Conservation (phyloP, 2,113 vertebrate genomes). For the Catharus minimus region DNA sequence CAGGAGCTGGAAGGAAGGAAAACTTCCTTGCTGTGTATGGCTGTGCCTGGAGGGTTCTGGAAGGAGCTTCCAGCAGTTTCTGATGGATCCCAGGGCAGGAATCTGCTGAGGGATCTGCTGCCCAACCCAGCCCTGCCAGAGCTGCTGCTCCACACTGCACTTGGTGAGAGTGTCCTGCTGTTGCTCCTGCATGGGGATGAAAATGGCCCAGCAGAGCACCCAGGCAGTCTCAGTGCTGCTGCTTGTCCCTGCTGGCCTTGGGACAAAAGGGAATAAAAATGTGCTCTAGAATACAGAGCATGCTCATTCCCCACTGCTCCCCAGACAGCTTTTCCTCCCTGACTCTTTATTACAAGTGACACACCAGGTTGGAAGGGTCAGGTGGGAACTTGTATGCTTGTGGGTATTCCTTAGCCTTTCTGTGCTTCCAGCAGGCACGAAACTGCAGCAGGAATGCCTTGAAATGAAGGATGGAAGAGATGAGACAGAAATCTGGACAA, state of each 20-base stretch:
- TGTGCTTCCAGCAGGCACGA: background rate
- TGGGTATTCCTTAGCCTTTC: background rate
- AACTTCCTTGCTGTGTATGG: background rate
- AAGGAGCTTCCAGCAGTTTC: background rate
- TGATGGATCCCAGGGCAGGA: background rate
- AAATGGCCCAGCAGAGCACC: background rate
- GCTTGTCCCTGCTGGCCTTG: background rate
- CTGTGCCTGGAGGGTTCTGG: background rate
- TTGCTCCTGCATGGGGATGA: rapidly evolving
- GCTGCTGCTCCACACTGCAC: background rate
- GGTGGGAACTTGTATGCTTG: background rate
- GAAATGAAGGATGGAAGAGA: slow-evolving; percentile 10
- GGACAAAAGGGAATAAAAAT: background rate
- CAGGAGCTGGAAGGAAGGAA: background rate
- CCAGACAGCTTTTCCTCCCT: background rate
- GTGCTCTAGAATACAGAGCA: rapidly evolving
- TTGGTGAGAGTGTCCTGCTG: background rate
- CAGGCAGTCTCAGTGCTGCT: background rate
- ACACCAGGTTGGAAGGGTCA: background rate
- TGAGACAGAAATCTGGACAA: slow-evolving; percentile 20
- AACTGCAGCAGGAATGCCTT: background rate
- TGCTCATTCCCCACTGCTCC: background rate
- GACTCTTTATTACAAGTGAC: background rate
- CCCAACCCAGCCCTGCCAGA: background rate
- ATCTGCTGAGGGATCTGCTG: background rate